Conservation (phyloP, 2,113 vertebrate species). For the Chaetops frenatus region DNA sequence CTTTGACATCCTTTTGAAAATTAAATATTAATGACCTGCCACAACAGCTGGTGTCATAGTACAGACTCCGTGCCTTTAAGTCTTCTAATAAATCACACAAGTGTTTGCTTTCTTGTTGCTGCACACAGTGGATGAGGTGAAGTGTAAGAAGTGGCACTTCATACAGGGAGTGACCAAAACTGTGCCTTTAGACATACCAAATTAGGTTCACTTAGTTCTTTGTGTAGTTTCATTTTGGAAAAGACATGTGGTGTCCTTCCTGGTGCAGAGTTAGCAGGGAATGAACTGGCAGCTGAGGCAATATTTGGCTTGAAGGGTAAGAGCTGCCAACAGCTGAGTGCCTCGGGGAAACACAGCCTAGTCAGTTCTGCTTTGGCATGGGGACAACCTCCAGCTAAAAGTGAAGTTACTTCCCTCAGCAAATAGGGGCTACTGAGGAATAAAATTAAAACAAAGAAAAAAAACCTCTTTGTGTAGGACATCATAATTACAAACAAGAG, state of each 20-base stretch:
- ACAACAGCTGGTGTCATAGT: not conserved
- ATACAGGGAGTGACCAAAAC: not conserved
- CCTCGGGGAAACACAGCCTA: accelerated
- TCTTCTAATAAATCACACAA: not conserved
- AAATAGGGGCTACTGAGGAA: not conserved
- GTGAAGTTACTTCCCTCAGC: not conserved
- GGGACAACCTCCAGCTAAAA: not conserved
- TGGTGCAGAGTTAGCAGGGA: not conserved
- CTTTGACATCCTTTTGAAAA: not conserved
- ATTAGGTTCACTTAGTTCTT: not conserved
- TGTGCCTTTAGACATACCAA: not conserved
- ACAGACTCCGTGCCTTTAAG: not conserved
- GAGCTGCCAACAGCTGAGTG: not conserved
- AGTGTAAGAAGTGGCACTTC: not conserved
- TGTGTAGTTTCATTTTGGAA: not conserved
- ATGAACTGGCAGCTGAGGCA: not conserved
- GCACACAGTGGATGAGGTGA: accelerated
- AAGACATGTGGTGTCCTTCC: not conserved
- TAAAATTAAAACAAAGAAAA: not conserved
- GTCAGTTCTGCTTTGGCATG: not conserved
- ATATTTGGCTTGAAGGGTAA: not conserved
- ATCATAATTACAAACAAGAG: not conserved
- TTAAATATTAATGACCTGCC: not conserved
- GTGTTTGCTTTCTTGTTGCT: not conserved
- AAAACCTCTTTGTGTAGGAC: not conserved